Evolutionary conservation across 2,797 vertebrate species (phyloP).

Genomic region (Clamator glandarius): DNA sequence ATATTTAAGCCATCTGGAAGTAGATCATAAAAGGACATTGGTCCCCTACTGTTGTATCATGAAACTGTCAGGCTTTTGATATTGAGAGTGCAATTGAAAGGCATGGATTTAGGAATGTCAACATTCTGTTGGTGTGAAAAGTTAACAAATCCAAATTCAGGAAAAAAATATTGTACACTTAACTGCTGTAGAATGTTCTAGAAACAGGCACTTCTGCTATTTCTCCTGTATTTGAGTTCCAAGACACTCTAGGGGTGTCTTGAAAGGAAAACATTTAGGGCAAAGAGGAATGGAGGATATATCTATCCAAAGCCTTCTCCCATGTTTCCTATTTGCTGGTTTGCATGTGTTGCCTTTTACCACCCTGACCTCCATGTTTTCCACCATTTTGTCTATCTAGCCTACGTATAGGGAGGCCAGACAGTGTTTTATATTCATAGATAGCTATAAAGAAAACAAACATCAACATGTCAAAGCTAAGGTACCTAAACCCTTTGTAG

Average conservation of each 20-base stretch:
- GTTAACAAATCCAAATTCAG: neutral
- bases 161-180: neutral
- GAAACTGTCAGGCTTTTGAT: neutral
- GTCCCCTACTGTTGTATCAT: neutral
- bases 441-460: neutral
- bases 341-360: neutral
- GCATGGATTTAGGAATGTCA: neutral
- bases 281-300: neutral
- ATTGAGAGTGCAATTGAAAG: neutral
- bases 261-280: neutral
- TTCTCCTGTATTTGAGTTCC: neutral
- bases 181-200: neutral
- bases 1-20: neutral
- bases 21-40: neutral
- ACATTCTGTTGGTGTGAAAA: neutral
- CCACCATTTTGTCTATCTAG: neutral
- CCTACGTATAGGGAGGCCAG: neutral
- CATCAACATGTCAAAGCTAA: rapidly evolving
- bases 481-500: neutral
- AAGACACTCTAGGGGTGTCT: neutral
- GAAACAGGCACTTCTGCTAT: neutral
- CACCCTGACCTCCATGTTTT: neutral
- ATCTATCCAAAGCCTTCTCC: neutral
- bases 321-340: neutral
- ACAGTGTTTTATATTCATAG: neutral